Percentiles rank a stretch among this genome's conserved stretches.
These are phyloP conservation scores for Knipowitschia caucasica DNA, from an alignment of 2,797 vertebrate species.

Conservation along the genomic window DNA sequence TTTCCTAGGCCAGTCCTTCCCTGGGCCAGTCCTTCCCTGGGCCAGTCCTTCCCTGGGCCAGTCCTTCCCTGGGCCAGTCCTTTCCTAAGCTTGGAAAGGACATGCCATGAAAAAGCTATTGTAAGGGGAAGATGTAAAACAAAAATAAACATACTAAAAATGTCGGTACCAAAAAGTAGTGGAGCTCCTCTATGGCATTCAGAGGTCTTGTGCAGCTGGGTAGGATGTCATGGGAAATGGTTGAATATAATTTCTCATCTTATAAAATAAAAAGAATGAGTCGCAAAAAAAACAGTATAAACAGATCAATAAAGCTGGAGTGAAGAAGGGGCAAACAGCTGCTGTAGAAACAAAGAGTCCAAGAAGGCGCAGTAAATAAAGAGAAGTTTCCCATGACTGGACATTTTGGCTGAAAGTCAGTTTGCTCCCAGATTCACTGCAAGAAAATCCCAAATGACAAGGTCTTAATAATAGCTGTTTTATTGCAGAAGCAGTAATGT, in stretches of 20 bases:
- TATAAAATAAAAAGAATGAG: slow-evolving; percentile 9
- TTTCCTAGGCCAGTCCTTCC: too few relatives aligned
- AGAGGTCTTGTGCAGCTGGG: slow-evolving; percentile 57
- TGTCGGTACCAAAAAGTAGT: background rate
- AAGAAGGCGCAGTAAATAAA: slow-evolving; percentile 64
- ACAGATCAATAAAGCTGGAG: background rate
- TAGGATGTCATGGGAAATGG: slow-evolving; percentile 63
- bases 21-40: slow-evolving; percentile 28
- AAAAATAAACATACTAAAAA: background rate
- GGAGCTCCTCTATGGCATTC: slow-evolving; percentile 17
- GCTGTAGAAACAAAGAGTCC: slow-evolving; percentile 60
- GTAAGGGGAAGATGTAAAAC: background rate
- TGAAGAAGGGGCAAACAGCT: slow-evolving; percentile 22
- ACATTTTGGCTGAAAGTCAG: slow-evolving; percentile 26
- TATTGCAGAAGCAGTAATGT: background rate
- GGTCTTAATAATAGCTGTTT: background rate
- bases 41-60: slow-evolving; percentile 27
- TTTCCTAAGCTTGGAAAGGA: slow-evolving; percentile 27
- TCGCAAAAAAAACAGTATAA: slow-evolving; percentile 4
- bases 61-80: slow-evolving; percentile 32
- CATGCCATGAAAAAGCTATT: background rate
- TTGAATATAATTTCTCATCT: slow-evolving; percentile 6
- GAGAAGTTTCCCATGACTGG: slow-evolving; percentile 71
- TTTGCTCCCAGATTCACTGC: slow-evolving; percentile 12
- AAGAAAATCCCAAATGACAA: slow-evolving; percentile 2